Percentiles rank a stretch among this genome's conserved stretches.
Evolutionary conservation across 2,888 invertebrate species (phyloP).

Genomic region (Girardia tigrina): DNA sequence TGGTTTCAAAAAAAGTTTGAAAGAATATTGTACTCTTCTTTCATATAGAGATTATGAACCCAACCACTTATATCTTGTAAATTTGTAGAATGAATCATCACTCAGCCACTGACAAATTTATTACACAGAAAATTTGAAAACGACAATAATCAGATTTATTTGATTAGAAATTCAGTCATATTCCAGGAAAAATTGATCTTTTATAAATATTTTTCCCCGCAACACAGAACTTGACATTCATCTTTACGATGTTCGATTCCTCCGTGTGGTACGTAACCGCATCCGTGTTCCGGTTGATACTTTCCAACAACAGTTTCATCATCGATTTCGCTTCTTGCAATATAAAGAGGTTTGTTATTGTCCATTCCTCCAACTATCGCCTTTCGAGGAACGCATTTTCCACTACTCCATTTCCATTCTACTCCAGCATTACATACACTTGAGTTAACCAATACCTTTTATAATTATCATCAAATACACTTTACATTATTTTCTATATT

Average conservation of each 20-base stretch:
- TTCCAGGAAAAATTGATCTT: too few relatives aligned
- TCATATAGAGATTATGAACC: too few relatives aligned
- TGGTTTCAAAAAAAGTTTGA: too few relatives aligned
- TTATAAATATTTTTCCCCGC: not conserved
- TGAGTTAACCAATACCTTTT: not conserved
- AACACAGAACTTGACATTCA: not conserved
- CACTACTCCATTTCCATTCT: not conserved
- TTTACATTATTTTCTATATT: not conserved
- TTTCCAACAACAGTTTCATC: not conserved
- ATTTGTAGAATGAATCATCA: too few relatives aligned
- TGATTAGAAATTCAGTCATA: too few relatives aligned
- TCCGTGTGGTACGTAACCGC: not conserved
- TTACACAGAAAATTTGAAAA: too few relatives aligned
- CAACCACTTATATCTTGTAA: too few relatives aligned
- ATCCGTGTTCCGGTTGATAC: constrained; percentile 3
- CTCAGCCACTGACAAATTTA: too few relatives aligned
- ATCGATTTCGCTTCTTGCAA: not conserved
- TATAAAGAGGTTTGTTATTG: not conserved
- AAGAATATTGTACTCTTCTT: too few relatives aligned
- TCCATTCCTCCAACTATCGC: not conserved
- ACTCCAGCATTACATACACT: not conserved
- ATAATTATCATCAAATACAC: not conserved
- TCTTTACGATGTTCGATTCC: not conserved
- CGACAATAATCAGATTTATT: too few relatives aligned
- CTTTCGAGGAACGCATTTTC: not conserved